Percentiles rank a stretch among this genome's conserved stretches.
Evolutionary conservation across 2,888 invertebrate species (phyloP).

Genomic region (Zaprionus lineosus): DNA sequence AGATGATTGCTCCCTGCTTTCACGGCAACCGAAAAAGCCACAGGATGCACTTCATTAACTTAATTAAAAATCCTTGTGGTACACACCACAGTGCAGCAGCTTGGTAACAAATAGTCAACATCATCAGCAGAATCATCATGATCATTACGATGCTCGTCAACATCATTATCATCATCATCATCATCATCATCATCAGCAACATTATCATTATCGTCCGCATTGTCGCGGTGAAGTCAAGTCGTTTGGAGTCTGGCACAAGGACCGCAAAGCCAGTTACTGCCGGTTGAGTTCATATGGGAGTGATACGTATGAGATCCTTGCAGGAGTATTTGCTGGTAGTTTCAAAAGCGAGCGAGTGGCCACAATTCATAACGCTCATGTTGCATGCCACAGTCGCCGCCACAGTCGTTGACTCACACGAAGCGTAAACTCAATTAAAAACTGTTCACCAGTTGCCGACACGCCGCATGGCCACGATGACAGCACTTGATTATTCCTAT

Average conservation of each 20-base stretch:
- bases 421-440: constrained; percentile 78
- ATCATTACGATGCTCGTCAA: neutral
- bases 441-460: constrained; percentile 59
- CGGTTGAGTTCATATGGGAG: constrained; percentile 55
- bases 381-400: constrained; percentile 32
- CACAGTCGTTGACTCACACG: constrained; percentile 35
- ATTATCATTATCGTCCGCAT: constrained; percentile 8
- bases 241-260: constrained; percentile 25
- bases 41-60: constrained; percentile 74
- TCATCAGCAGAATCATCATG: constrained; percentile 2
- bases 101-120: constrained; percentile 12
- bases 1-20: constrained; percentile 29
- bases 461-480: constrained; percentile 48
- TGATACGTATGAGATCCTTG: neutral
- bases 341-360: constrained; percentile 1
- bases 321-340: neutral
- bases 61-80: constrained; percentile 65
- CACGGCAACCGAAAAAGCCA: constrained; percentile 55
- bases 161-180: constrained; percentile 6
- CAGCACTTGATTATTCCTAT: constrained; percentile 67
- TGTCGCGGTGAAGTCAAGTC: constrained; percentile 24
- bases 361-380: constrained; percentile 58
- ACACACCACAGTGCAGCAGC: constrained; percentile 2
- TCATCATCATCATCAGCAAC: constrained; percentile 6
- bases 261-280: constrained; percentile 69